Evolutionary conservation across 2,888 invertebrate species (phyloP), one percentile per base, ranked within the genome.

Genomic region (Machimus rusticus): DNA sequence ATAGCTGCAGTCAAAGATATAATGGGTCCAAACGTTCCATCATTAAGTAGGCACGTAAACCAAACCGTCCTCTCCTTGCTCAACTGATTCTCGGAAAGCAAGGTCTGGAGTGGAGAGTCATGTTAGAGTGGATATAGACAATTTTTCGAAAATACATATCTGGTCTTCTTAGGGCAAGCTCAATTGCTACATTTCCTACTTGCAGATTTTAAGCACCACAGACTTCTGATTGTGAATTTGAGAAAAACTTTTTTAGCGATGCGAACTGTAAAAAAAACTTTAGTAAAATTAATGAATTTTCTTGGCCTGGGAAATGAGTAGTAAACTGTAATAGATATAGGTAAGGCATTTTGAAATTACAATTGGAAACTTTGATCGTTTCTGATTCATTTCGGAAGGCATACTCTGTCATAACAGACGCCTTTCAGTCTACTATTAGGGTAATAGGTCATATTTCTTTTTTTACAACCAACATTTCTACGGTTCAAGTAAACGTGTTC

Each of bases 401-500:
- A 34, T 37, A 76, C 37, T 76, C 34, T 76, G 39, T 37, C 37
- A 39, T 43, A 39, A 74, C 31, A 23, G 86, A 66, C 92, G 92
- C 92, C 92, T 90, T 90, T 87, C 89, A 91, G 92, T 92, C 92
- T 92, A 91, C 90, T 91, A 90, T 91, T 91, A 91, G 90, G 91
- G 90, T 92, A 92, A 92, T 91, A 91, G 90, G 90, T 92, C 91
- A 92, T 92, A 92, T 92, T 91, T 92, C 92, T 92, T 79, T 90
- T 34, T 92, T 92, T 92, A 92, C 91, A 92, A 91, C 91, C 90
- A 88, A 89, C 89, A 89, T 89, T 90, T 90, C 90, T 90, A 90
- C 89, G 89, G 89, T 90, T 90, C 89, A 91, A 51, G 85, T 87
- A 87, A 87, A 88, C 87, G 85, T 87, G 85, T 87, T 79, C 86